Base-by-base conservation (phyloP, 2,113 vertebrate genomes). In the Thymallus thymallus region DNA sequence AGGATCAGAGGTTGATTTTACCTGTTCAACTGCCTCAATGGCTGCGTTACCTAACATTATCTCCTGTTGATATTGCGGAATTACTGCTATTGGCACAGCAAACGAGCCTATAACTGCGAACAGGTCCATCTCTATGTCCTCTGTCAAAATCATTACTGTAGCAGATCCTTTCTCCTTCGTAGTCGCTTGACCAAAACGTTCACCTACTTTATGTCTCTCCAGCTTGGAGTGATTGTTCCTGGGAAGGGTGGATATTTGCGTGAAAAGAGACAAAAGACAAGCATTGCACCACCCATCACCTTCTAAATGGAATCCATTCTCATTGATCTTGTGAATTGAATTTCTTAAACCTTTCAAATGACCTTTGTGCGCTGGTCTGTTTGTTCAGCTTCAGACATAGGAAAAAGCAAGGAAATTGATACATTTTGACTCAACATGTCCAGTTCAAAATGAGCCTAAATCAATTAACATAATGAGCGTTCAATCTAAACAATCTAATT, bases 311-410 rank as follows among this genome's bases (percentile, higher is more conserved):
- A 60, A 22, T 22, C 56, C 56, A 60, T 60, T 60, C 20, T 60
- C 56, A 60, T 60, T 60, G 56, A 51, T 51, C 48, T 51, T 51
- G 35, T 41, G 35, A 10, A 9, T 41, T 7, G 35, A 41, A 41
- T 41, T 41, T 51, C 48, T 51, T 60, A n/a, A 60, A 60, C 56
- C n/a, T 60, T n/a, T 22, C n/a, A 51, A 60, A 60, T 60, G 56
- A 60, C 56, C 56, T 60, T 60, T 60, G 56, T 60, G 18, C 56
- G 6, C 56, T 22, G 56, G 56, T 10, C 56, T 60, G 56, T n/a
- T 22, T 60, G 6, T 60, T 60, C 6, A 9, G 56, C n/a, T 41
- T 41, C 35, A 41, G 2, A 41, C 35, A 18, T 51, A 16, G 4
- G 14, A 18, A 3, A 16, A 16, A 51, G 48, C 48, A 51, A 51